These are phyloP conservation scores for Myripristis murdjan DNA, from an alignment of 2,797 vertebrate species.

Conservation along the genomic window DNA sequence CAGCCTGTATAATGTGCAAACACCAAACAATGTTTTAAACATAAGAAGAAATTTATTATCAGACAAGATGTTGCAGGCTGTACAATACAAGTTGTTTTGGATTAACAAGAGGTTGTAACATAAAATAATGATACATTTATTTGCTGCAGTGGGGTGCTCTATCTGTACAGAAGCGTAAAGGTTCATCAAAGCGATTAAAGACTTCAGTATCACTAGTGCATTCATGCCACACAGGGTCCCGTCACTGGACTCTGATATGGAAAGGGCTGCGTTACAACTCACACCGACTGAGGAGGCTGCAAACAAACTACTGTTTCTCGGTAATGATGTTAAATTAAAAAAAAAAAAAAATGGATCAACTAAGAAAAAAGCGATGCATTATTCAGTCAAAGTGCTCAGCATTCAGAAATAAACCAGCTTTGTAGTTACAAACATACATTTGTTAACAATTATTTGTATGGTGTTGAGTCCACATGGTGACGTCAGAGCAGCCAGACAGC, in stretches of 20 bases:
- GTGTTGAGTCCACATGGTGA: neutral
- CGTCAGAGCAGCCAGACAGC: slow-evolving; percentile 7
- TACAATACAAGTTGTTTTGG: neutral
- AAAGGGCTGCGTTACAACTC: neutral
- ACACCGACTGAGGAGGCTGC: neutral
- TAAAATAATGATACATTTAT: neutral
- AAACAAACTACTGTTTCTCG: neutral
- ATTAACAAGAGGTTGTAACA: slow-evolving; percentile 17
- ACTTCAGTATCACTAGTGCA: neutral
- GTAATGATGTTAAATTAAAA: slow-evolving; percentile 5
- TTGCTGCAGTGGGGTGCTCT: no score
- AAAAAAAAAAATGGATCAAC: neutral
- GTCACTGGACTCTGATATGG: neutral
- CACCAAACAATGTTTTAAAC: neutral
- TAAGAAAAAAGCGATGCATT: neutral
- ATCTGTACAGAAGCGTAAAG: no score
- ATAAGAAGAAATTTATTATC: slow-evolving; percentile 17
- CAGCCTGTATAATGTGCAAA: neutral
- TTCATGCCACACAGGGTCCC: neutral
- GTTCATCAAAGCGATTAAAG: neutral
- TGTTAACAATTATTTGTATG: no score
- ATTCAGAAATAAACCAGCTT: neutral
- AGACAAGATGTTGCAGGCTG: slow-evolving; percentile 6
- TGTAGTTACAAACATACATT: neutral
- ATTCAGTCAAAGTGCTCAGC: neutral